Conservation (phyloP, 2,113 vertebrate species). For the Microcebus lehilahytsara region DNA sequence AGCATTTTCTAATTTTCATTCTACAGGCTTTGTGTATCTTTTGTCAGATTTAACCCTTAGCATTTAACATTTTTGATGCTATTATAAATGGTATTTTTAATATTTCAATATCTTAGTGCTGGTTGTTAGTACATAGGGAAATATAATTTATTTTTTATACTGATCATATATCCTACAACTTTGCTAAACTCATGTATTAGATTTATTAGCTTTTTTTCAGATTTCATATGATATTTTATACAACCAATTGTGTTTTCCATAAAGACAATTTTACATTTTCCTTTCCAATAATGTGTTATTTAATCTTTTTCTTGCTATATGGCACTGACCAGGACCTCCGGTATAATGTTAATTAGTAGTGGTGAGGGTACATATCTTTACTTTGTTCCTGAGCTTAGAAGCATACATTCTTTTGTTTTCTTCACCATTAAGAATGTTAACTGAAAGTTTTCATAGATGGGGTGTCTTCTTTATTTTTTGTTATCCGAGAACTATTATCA, state of each 20-base stretch:
- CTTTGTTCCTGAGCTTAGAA: neutral
- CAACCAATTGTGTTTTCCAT: neutral
- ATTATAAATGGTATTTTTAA: neutral
- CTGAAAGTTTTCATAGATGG: neutral
- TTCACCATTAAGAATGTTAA: neutral
- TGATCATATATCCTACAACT: neutral
- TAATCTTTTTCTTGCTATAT: neutral
- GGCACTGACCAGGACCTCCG: neutral
- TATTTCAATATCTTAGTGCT: neutral
- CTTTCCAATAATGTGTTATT: neutral
- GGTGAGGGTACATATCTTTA: neutral
- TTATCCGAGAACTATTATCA: neutral
- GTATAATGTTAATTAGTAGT: neutral
- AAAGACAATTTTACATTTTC: neutral
- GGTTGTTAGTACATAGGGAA: neutral
- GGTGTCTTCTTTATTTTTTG: neutral
- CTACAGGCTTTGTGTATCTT: neutral
- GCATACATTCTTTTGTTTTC: neutral
- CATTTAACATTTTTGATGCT: slow-evolving; percentile 6
- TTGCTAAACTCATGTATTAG: neutral
- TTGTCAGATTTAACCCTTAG: neutral
- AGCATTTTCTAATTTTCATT: neutral
- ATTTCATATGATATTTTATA: neutral
- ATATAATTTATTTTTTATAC: neutral
- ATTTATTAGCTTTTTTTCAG: neutral